A percentile compares a stretch with the other conserved stretches of the same genome.
These are phyloP conservation scores for Petrocephalus schoutedeni DNA, from an alignment of 2,797 vertebrate genomes.

Conservation along the genomic window DNA sequence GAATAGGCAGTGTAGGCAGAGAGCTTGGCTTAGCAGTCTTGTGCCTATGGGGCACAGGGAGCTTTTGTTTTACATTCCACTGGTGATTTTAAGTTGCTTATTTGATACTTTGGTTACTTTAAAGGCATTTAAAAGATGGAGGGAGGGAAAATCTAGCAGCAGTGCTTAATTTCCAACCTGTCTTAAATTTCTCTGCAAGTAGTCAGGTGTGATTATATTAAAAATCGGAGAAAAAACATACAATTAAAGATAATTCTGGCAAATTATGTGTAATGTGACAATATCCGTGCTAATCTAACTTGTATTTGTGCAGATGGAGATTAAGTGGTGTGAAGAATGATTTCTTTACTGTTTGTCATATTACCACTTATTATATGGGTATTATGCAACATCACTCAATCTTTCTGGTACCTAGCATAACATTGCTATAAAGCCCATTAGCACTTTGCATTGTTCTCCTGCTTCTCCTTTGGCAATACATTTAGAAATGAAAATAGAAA, in stretches of 20 bases:
- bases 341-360: not conserved
- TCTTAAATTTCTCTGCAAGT: not conserved
- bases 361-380: not conserved
- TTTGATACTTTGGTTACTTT: not conserved
- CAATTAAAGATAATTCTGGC: not conserved
- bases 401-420: not conserved
- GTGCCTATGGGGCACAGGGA: not conserved
- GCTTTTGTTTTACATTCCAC: not conserved
- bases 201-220: not conserved
- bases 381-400: not conserved
- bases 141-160: not conserved
- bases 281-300: not conserved
- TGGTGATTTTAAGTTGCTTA: not conserved
- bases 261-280: not conserved
- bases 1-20: not conserved
- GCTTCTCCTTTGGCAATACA: not conserved
- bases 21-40: not conserved
- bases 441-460: not conserved
- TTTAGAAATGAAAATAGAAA: not conserved
- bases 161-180: not conserved
- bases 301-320: not conserved
- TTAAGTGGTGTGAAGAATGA: not conserved
- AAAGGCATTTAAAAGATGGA: not conserved
- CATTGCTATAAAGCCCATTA: not conserved
- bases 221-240: not conserved